Base-by-base conservation (phyloP, 1,140 invertebrate species). In the Samia ricini region DNA sequence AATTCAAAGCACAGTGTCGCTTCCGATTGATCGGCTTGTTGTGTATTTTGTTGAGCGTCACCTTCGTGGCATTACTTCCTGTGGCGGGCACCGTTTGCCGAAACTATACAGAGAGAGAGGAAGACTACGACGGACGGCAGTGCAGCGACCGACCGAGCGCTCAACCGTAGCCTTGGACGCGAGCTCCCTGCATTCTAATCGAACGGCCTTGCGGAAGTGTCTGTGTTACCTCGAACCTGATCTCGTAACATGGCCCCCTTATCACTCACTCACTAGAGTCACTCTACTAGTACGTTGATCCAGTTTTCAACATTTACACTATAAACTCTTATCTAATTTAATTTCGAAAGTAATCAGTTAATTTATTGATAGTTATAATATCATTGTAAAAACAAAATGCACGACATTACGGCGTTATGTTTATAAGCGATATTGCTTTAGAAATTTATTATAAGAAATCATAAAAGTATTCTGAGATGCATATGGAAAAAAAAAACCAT, bases 111-210 rank as follows among this genome's bases (percentile, higher is more conserved):
- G 71, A 55, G 69, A n/a, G 75, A 74, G 78, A 87, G 85, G 80
- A 87, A 87, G 83, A 83, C 78, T 36, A 33, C 79, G 36, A 48
- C 60, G 70, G 71, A 36, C 68, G 70, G 56, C 79, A 78, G 84
- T 83, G 80, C 81, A 86, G 70, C 83, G 84, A 89, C 84, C 87
- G 85, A 76, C 79, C 81, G 85, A 76, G 77, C 81, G 78, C 72
- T 66, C 74, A 70, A 69, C 60, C 74, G 71, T 77, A 87, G 84
- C 87, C 87, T 89, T 89, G 87, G 85, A 79, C 81, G 85, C 83
- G 81, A 87, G 87, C 85, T 79, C 79, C 77, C 77, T 86, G 87
- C 85, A 88, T 90, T 85, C 82, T 90, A 89, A 89, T 87, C 80
- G 71, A 62, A 73, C 81, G 87, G 87, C 87, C 87, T 89, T 87